Percentiles rank a stretch among this genome's conserved stretches.
Evolutionary conservation across 1,140 invertebrate species (phyloP).

Genomic region (Tetranychus cinnabarinus): DNA sequence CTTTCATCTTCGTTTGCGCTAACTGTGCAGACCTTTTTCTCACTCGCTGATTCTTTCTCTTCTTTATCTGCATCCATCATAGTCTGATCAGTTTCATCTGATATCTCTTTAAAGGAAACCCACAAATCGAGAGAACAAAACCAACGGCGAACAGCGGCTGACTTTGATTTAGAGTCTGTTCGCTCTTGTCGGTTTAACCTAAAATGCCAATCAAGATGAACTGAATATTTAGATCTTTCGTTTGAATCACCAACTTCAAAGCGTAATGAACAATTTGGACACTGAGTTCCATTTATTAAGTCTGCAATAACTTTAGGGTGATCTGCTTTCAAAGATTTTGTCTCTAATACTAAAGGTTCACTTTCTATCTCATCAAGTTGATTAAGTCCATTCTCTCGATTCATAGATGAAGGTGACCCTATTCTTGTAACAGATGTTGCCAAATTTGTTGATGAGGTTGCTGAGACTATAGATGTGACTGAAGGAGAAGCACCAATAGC

Average conservation of each 20-base stretch:
- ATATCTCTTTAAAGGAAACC: constrained; percentile 80
- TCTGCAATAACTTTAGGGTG: constrained; percentile 8
- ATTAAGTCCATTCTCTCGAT: no score
- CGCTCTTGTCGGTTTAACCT: constrained; percentile 64
- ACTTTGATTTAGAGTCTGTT: constrained; percentile 17
- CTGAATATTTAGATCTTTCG: constrained; percentile 41
- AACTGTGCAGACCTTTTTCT: constrained; percentile 16
- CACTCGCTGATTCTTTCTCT: not conserved
- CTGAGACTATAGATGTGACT: not conserved
- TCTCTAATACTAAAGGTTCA: not conserved
- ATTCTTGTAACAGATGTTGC: not conserved
- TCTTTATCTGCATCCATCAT: not conserved
- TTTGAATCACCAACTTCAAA: constrained; percentile 52
- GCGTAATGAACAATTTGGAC: constrained; percentile 70
- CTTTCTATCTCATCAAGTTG: not conserved
- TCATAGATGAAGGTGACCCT: no score
- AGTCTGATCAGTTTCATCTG: constrained; percentile 33
- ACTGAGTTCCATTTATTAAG: constrained; percentile 71
- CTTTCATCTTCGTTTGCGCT: constrained; percentile 7
- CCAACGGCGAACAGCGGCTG: not conserved
- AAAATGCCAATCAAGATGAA: constrained; percentile 94
- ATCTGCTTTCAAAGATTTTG: constrained; percentile 2
- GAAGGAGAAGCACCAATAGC: not conserved
- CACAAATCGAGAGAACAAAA: constrained; percentile 26
- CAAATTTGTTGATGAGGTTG: not conserved